Conservation (phyloP, 2,113 vertebrate species). For the Pogonocichla stellata region DNA sequence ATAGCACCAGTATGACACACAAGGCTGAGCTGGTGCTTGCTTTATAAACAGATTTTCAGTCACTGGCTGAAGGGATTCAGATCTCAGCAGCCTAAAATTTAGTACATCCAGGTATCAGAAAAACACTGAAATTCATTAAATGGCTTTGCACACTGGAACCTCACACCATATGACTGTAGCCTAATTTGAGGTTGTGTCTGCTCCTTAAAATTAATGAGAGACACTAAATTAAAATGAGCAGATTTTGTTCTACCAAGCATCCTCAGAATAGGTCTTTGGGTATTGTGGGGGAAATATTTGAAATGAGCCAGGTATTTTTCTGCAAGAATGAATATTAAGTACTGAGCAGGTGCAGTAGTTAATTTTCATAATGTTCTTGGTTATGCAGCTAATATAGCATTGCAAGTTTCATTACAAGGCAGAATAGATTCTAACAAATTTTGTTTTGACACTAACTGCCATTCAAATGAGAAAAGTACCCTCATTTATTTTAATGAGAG, state of each 20-base stretch:
- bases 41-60: not conserved
- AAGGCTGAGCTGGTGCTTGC: not conserved
- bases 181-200: not conserved
- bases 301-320: conserved; percentile 8
- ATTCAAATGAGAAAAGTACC: conserved; percentile 44
- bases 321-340: conserved; percentile 28
- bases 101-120: not conserved
- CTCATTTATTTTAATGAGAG: conserved; percentile 42
- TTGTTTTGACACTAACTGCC: conserved; percentile 64
- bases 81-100: not conserved
- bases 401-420: conserved; percentile 50
- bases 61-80: not conserved
- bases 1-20: not conserved
- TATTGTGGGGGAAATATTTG: not conserved
- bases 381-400: conserved; percentile 51
- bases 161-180: not conserved
- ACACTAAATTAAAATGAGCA: not conserved
- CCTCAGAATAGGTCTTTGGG: not conserved
- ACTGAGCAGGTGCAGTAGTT: conserved; percentile 51
- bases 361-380: conserved; percentile 60
- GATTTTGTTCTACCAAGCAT: not conserved
- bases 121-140: not conserved
- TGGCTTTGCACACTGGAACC: not conserved
- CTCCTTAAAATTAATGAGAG: not conserved
- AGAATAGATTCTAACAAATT: conserved; percentile 53